These are phyloP conservation scores for Miopithecus talapoin DNA, from an alignment of 2,797 vertebrate species.

Conservation along the genomic window DNA sequence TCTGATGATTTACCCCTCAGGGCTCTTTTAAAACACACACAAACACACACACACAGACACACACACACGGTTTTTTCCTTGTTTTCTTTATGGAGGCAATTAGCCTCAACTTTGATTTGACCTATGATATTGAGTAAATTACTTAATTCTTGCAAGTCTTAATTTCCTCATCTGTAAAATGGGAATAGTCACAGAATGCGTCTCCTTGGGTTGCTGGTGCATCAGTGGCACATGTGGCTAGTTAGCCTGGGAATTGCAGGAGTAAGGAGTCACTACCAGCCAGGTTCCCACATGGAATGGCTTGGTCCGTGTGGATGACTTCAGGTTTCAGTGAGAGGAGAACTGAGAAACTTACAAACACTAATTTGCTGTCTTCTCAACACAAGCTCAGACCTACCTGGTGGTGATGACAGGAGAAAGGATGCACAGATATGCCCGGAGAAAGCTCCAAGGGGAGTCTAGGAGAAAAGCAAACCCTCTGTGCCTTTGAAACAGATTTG, in stretches of 20 bases:
- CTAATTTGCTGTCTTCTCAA: neutral
- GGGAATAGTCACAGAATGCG: neutral
- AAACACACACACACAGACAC: fast-evolving
- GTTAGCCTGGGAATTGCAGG: neutral
- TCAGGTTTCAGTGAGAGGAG: neutral
- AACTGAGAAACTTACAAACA: neutral
- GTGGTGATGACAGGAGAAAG: neutral
- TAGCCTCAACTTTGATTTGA: neutral
- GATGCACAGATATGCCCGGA: neutral
- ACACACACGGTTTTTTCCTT: neutral
- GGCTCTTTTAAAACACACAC: neutral
- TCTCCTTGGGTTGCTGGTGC: neutral
- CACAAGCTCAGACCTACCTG: conserved; percentile 27
- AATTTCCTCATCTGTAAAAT: neutral
- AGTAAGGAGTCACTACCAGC: neutral
- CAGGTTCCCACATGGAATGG: fast-evolving
- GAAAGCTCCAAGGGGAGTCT: conserved; percentile 22
- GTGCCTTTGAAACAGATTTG: conserved; percentile 39
- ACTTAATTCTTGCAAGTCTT: neutral
- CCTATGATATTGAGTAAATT: neutral
- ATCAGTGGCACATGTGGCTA: neutral
- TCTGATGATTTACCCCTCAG: neutral
- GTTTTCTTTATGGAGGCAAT: neutral
- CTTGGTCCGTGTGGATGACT: neutral
- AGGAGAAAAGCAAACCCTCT: conserved; percentile 24